Evolutionary conservation across 1,140 invertebrate species (phyloP), one percentile per base, ranked within the genome.

Genomic region (Aporrectodea caliginosa): DNA sequence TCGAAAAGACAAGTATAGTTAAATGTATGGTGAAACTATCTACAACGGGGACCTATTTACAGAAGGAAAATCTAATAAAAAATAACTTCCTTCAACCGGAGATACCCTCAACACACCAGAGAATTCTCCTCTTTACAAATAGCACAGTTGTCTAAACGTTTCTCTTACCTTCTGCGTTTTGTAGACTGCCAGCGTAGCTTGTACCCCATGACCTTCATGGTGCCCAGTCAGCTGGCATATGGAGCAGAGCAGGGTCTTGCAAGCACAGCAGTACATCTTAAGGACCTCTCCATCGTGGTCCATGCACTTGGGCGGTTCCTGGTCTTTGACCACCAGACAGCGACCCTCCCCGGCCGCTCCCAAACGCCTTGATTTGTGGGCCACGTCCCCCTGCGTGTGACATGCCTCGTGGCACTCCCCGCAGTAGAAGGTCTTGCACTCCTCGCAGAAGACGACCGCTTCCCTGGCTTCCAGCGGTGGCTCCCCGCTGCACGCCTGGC

Each of bases 341-440:
- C 98, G 97, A n/a, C n/a, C n/a, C n/a, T n/a, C n/a, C n/a, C n/a
- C n/a, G n/a, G n/a, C n/a, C n/a, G n/a, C n/a, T n/a, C n/a, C n/a
- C n/a, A n/a, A n/a, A n/a, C n/a, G n/a, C n/a, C 84, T 96, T 93
- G 76, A 95, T 95, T 83, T 98, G 89, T 0, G 96, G 96, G 0
- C 96, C 96, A 29, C 96, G 90, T 58, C 22, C 22, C 43, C 43
- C 1, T 92, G 90, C 16, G 97, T 96, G 88, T 98, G 97, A 88
- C 95, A 98, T 16, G 92, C 92, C 82, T 97, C 95, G 0, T 94
- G 92, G 85, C 97, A 99, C 35, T 90, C 89, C 80, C 95, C 94
- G 89, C 97, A 99, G 87, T 98, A 98, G 80, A 95, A 92, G 70
- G 97, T 94, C 87, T 97, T 95, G 89, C 97, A 99, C 88, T 98